phyloP scores from a whole-genome alignment of 35 echinoderm and acorn worm genomes.

The Apostichopus parvimensis region DNA sequence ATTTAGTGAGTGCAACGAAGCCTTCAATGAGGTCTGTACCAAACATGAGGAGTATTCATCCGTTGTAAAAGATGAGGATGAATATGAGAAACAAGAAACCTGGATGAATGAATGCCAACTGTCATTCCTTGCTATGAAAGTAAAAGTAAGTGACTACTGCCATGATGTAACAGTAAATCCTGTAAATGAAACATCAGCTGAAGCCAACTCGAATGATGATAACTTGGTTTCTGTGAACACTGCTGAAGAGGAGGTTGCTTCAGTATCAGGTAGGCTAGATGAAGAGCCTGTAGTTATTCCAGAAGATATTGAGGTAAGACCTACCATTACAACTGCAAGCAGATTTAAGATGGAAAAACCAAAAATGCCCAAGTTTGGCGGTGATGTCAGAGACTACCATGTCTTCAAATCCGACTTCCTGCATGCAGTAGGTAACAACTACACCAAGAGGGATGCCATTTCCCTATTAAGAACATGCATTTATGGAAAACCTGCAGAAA shows the following conservation, averaged over 20 bases:
- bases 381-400: slow-evolving; percentile 68
- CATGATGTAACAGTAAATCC: neutral
- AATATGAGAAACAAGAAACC: slow-evolving; percentile 41
- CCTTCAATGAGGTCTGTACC: slow-evolving; percentile 15
- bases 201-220: neutral
- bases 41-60: slow-evolving; percentile 1
- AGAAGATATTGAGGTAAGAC: neutral
- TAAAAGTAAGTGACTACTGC: slow-evolving; percentile 47
- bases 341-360: slow-evolving; percentile 57
- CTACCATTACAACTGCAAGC: neutral
- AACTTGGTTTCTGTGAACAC: neutral
- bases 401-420: slow-evolving; percentile 69
- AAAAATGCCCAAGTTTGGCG: slow-evolving; percentile 71
- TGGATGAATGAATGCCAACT: slow-evolving; percentile 47
- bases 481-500: slow-evolving; percentile 61
- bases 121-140: neutral
- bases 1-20: neutral
- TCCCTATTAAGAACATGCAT: slow-evolving; percentile 20
- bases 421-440: neutral
- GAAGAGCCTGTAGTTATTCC: neutral
- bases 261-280: neutral
- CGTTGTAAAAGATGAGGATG: neutral
- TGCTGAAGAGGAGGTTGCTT: neutral
- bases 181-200: neutral
- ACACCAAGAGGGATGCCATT: too few species aligned